Base-by-base conservation (phyloP, 2,113 vertebrate species). In the Elephantulus edwardii region DNA sequence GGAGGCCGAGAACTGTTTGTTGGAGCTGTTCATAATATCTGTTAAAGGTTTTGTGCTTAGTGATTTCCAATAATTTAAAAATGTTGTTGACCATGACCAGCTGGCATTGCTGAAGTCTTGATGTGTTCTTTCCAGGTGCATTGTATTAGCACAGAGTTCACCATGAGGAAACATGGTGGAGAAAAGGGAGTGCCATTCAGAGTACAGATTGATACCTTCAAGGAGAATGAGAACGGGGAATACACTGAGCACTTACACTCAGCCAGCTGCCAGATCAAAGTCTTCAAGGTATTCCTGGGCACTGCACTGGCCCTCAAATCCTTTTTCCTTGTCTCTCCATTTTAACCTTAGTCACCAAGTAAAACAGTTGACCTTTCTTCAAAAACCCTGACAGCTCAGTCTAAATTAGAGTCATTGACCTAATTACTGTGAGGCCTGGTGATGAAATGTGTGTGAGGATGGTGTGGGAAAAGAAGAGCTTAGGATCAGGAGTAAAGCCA, bases 111-210 rank as follows among this genome's bases (percentile, higher is more conserved):
- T 80, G 64, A 89, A 14, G 33, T 26, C 20, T 22, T 42, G 56
- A 30, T 77, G 3, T 46, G 2, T 78, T 86, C 38, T 44, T 66
- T 92, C 14, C 88, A 99, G 99, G 99, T 99, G 71, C 99, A 99
- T 95, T 99, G 99, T 92, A 99, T 99, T 90, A 99, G 99, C 98
- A 99, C 99, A 12, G 99, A 99, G 96, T 99, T 99, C 97, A 99
- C 99, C 28, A 99, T 99, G 98, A 97, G 99, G 48, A 99, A 99
- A 91, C 99, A 99, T 0, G 99, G 99, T 0, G 99, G 99, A 2
- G 99, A 99, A 93, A 99, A 99, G 88, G 99, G 99, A 0, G 99
- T 99, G 2, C 99, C 99, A 0, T 99, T 99, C 94, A 98, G 99
- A 71, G 97, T 99, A 75, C 99, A 99, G 97, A 99, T 99, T 1